Evolutionary conservation across 2,797 vertebrate genomes (phyloP).

Genomic region (Melanotaenia pygmaea): DNA sequence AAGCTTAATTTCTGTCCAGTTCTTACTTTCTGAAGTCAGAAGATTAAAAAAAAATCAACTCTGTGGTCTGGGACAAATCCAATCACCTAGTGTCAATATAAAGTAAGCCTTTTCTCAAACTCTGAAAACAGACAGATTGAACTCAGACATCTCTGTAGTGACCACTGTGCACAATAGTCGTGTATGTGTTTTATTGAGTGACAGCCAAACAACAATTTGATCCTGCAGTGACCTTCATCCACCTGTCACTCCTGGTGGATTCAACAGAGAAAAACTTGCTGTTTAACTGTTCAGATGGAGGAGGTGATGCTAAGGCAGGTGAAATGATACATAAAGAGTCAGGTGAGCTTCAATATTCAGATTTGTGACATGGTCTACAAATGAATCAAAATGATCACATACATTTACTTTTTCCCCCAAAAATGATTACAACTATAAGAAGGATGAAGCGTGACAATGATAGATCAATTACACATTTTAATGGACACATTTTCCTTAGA

Average conservation of each 20-base stretch:
- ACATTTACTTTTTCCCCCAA: too few relatives aligned
- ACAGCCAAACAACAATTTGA: conserved; percentile 37
- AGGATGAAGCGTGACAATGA: too few relatives aligned
- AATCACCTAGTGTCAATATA: conserved; percentile 57
- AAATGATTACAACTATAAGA: too few relatives aligned
- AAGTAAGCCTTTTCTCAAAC: conserved; percentile 44
- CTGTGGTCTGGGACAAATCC: conserved; percentile 33
- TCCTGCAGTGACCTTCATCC: conserved; percentile 35
- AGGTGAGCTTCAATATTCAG: too few relatives aligned
- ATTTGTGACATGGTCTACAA: too few relatives aligned
- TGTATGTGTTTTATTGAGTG: conserved; percentile 19
- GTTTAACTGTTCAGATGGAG: conserved; percentile 5
- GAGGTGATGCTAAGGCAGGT: too few relatives aligned
- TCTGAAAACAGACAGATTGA: conserved; percentile 38
- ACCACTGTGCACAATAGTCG: conserved; percentile 2
- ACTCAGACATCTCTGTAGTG: conserved; percentile 29
- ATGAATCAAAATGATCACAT: too few relatives aligned
- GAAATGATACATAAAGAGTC: too few relatives aligned
- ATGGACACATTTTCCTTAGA: too few relatives aligned
- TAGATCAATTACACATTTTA: too few relatives aligned
- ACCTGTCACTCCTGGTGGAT: conserved; percentile 31
- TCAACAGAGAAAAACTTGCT: conserved; percentile 35
- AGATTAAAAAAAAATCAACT: conserved; percentile 46
- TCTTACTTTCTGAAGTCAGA: conserved; percentile 40
- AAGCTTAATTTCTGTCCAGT: conserved; percentile 34